Conservation (phyloP, 2,113 vertebrate genomes). For the Engystomops pustulosus region DNA sequence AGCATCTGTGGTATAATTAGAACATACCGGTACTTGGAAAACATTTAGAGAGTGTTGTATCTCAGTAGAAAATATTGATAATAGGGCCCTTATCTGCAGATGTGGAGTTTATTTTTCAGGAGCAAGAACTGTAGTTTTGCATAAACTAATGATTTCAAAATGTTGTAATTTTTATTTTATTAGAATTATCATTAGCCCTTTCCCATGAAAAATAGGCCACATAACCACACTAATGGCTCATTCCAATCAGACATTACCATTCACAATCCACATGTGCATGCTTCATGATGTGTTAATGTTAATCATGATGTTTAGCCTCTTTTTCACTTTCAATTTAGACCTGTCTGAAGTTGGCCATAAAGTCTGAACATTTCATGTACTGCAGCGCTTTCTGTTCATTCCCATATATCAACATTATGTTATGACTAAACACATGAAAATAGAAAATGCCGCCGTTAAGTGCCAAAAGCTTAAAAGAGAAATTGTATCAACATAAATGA, state of each 20-base stretch:
- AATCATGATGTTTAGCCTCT: slow-evolving; percentile 19
- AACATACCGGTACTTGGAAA: slow-evolving; percentile 5
- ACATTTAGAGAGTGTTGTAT: slow-evolving; percentile 7
- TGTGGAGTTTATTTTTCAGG: not conserved
- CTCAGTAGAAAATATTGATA: not conserved
- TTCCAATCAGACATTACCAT: not conserved
- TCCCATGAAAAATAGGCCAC: not conserved
- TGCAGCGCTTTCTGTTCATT: slow-evolving; percentile 28
- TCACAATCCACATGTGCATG: slow-evolving; percentile 26
- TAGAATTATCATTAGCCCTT: not conserved
- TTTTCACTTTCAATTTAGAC: slow-evolving; percentile 34
- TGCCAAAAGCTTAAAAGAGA: slow-evolving; percentile 49
- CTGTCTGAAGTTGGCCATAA: slow-evolving; percentile 2
- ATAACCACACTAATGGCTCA: slow-evolving; percentile 5
- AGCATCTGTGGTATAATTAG: slow-evolving; percentile 15
- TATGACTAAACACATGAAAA: slow-evolving; percentile 44
- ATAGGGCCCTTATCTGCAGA: not conserved
- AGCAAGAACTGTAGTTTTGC: slow-evolving; percentile 2
- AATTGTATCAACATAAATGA: slow-evolving; percentile 41
- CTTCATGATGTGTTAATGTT: slow-evolving; percentile 12
- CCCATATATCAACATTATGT: slow-evolving; percentile 37
- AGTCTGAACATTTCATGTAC: slow-evolving; percentile 33
- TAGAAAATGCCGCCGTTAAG: slow-evolving; percentile 47
- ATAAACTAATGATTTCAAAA: not conserved
- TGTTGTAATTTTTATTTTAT: slow-evolving; percentile 2